Evolutionary conservation across 2,888 invertebrate species (phyloP), one percentile per base, ranked within the genome.

Genomic region (Neria commutata): DNA sequence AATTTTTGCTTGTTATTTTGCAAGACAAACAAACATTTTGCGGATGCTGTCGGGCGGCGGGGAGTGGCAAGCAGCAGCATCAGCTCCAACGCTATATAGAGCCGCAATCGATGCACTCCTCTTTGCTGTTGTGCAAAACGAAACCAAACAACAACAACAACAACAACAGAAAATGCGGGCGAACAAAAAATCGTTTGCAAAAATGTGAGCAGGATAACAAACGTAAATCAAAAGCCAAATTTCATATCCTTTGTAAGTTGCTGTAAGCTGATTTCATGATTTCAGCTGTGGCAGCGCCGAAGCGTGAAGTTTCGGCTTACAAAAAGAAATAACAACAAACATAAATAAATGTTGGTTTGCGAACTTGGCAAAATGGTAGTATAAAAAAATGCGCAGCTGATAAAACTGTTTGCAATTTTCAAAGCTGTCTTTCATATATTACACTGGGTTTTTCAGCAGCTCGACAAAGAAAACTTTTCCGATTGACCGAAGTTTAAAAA

Each of bases 191-290:
- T 42, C 21, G 5, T 4, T 42, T 14, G 42, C 19, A 6, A 5
- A 42, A 42, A 42, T 37, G 14, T 19, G 19, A 19, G 54, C 50
- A 60, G 64, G 60, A 66, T 57, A 52, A 55, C 68, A 67, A 67
- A 70, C 71, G 71, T 72, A 74, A 73, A 73, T 75, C 73, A 74
- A 68, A 70, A 70, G 69, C 66, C 70, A 70, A 70, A 74, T 66
- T 72, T 71, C 69, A 72, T 74, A 73, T 74, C 73, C 73, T 70
- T 56, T 74, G 74, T 75, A 75, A 75, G 73, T 73, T 66, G 66
- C 66, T 72, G 72, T 75, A 74, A 75, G 73, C 72, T 70, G 71
- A 67, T 68, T 65, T 19, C 29, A 49, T 19, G 50, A 16, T 10
- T n/a, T 6, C 23, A 47, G 11, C 10, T 21, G 24, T 19, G 16